These are phyloP conservation scores for Aegithalos caudatus DNA, from an alignment of 2,113 vertebrate species.

Conservation along the genomic window DNA sequence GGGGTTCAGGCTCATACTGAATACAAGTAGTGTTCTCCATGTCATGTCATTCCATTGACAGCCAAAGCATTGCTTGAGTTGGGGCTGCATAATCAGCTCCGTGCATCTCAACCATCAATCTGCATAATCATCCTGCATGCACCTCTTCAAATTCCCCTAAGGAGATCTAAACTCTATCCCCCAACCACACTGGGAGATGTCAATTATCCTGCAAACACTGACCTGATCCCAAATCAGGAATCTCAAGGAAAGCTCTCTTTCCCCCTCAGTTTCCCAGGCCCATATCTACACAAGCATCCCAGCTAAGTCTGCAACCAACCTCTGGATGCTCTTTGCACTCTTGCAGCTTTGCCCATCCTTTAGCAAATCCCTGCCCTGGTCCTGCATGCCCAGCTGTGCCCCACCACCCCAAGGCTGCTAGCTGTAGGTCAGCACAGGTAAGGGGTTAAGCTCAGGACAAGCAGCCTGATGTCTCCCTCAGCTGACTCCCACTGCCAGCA, in stretches of 20 bases:
- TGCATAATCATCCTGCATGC: background rate
- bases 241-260: background rate
- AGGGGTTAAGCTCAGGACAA: background rate
- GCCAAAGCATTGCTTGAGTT: background rate
- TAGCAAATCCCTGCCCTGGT: background rate
- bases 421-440: background rate
- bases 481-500: background rate
- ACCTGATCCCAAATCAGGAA: background rate
- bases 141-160: background rate
- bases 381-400: accelerated
- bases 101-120: background rate
- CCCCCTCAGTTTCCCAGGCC: background rate
- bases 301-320: background rate
- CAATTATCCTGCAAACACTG: background rate
- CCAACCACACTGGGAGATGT: background rate
- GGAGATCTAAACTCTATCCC: background rate
- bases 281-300: background rate
- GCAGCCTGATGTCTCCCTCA: background rate
- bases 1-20: background rate
- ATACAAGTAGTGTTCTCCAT: background rate
- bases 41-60: background rate
- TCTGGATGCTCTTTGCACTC: background rate
- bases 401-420: background rate
- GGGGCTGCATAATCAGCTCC: background rate
- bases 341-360: background rate